Base-by-base conservation (phyloP, 2,888 invertebrate species). In the Ophion costatus region DNA sequence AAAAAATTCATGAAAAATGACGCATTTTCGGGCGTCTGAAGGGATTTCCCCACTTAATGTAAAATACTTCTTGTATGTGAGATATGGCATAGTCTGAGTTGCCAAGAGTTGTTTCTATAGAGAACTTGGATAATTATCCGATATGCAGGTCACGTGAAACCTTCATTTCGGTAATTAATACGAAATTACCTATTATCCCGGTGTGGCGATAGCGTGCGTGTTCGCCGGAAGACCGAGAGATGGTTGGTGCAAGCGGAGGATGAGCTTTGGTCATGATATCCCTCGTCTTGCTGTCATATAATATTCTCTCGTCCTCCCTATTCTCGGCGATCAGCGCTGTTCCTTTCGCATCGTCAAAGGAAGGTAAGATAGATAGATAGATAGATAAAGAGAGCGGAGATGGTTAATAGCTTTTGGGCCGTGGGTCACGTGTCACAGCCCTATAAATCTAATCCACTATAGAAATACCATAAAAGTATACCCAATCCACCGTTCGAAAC, bases 131-230 rank as follows among this genome's bases (percentile, higher is more conserved):
- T 78, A 82, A 80, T 83, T 85, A 80, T 78, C 80, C 77, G 57
- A 82, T 66, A 76, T 80, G 85, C 80, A 24, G 59, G 77, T 85
- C 85, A 77, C 83, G 80, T 78, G 42, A 69, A 70, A 78, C 80
- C 74, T 80, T 80, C 77, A 83, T 85, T 85, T 78, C 63, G 76
- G 74, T 85, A 85, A 83, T 85, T 85, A 85, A 85, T 85, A 83
- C 75, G 83, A 78, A 85, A 83, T 80, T 74, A 85, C 80, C 80
- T 83, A 80, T 85, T 80, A 80, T 67, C 69, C 80, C 71, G 76
- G 64, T 38, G 64, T 20, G 70, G 70, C 74, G 84, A 78, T 78
- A 74, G 71, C 45, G 70, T 61, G 80, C 64, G 61, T 66, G 42
- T 51, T 22, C 42, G n/a, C 63, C 59, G 71, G 75, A 67, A 73